Percentiles rank a stretch among this genome's conserved stretches.
Conservation (phyloP, 2,888 invertebrate species). For the Cataglyphis cursor region DNA sequence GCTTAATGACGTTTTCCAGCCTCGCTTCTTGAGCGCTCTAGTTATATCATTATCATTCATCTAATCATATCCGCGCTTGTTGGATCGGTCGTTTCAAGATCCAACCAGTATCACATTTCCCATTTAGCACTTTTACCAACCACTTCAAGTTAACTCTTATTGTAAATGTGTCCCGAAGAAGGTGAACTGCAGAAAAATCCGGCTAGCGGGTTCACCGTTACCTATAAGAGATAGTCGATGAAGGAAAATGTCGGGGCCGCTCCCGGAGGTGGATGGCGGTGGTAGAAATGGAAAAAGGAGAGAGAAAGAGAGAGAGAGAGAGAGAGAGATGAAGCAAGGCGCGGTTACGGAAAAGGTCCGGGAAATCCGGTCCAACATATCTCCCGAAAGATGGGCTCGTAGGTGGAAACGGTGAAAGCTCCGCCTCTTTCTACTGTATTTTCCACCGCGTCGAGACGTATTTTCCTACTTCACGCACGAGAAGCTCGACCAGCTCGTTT, state of each 20-base stretch:
- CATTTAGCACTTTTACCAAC: slow-evolving; percentile 6
- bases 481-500: slow-evolving; percentile 54
- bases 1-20: not conserved
- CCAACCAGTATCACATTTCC: not conserved
- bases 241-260: slow-evolving; percentile 18
- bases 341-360: slow-evolving; percentile 64
- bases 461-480: slow-evolving; percentile 65
- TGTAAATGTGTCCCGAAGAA: not conserved
- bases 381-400: slow-evolving; percentile 78
- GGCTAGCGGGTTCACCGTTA: not conserved
- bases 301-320: not conserved
- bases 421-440: slow-evolving; percentile 77
- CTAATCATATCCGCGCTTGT: not conserved
- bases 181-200: slow-evolving; percentile 17
- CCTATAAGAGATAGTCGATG: slow-evolving; percentile 41
- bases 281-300: slow-evolving; percentile 11
- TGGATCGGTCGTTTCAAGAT: not conserved
- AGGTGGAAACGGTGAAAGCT: slow-evolving; percentile 80
- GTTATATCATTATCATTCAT: not conserved
- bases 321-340: slow-evolving; percentile 13
- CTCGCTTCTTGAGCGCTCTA: not conserved
- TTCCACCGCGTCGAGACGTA: slow-evolving; percentile 55
- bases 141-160: not conserved
- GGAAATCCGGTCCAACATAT: slow-evolving; percentile 65
- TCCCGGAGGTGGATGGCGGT: slow-evolving; percentile 51